Percentiles rank a stretch among this genome's conserved stretches.
These are phyloP conservation scores for Scelioninae gen. 1 DNA, from an alignment of 2,888 invertebrate genomes.

Conservation along the genomic window DNA sequence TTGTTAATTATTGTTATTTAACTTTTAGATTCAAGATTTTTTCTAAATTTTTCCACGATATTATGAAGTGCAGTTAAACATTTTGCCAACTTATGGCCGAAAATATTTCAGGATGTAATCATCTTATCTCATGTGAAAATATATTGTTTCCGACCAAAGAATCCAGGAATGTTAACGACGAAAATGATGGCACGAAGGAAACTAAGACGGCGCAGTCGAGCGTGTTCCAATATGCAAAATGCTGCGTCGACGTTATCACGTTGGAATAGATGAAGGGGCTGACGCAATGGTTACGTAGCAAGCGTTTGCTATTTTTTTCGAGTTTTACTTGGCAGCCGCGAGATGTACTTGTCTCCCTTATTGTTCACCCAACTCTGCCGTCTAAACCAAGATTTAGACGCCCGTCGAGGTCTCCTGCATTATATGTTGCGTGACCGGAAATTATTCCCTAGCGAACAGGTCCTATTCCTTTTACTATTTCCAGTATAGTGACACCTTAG, in stretches of 20 bases:
- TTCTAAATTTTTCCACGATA: not conserved
- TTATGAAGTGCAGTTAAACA: slow-evolving; percentile 2
- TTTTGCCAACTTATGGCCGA: not conserved
- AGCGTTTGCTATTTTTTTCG: slow-evolving; percentile 80
- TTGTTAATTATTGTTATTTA: not conserved
- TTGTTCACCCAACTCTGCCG: slow-evolving; percentile 73
- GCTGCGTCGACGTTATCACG: slow-evolving; percentile 83
- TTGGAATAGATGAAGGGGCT: slow-evolving; percentile 81
- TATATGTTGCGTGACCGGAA: slow-evolving; percentile 80
- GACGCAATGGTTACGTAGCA: slow-evolving; percentile 80
- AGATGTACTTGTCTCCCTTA: slow-evolving; percentile 74
- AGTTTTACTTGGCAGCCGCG: slow-evolving; percentile 82
- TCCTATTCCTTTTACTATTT: slow-evolving; percentile 63
- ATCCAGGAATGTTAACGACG: slow-evolving; percentile 37
- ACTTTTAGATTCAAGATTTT: not conserved
- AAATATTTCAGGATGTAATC: slow-evolving; percentile 17
- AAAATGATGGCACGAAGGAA: slow-evolving; percentile 47
- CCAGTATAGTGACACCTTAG: slow-evolving; percentile 52
- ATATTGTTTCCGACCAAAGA: slow-evolving; percentile 24
- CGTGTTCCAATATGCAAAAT: slow-evolving; percentile 81
- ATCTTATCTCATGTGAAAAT: slow-evolving; percentile 27
- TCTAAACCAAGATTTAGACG: slow-evolving; percentile 79
- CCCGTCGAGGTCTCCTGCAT: slow-evolving; percentile 76
- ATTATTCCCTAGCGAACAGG: slow-evolving; percentile 76
- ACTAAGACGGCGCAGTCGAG: slow-evolving; percentile 35